A percentile compares a stretch with the other conserved stretches of the same genome.
Evolutionary conservation across 2,888 invertebrate species (phyloP).

Genomic region (Ormyrus pomaceus): DNA sequence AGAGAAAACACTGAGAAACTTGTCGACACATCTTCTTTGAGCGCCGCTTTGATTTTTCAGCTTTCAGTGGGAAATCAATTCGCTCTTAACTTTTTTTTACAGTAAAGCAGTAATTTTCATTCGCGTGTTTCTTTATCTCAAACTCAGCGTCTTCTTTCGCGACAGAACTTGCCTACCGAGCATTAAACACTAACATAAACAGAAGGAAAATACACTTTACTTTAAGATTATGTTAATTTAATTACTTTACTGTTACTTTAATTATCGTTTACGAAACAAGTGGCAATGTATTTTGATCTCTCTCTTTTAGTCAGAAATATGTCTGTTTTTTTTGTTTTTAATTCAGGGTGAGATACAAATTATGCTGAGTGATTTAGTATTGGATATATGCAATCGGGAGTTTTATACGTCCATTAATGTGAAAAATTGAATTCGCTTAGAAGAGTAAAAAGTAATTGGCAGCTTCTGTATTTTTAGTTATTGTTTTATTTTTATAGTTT

Average conservation of each 20-base stretch:
- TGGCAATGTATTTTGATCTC: slow-evolving; percentile 85
- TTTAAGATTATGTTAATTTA: slow-evolving; percentile 69
- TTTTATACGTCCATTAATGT: slow-evolving; percentile 65
- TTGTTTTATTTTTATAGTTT: slow-evolving; percentile 57
- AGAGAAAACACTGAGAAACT: slow-evolving; percentile 52
- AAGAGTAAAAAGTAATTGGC: slow-evolving; percentile 67
- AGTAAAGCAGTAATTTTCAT: slow-evolving; percentile 59
- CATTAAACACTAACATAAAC: slow-evolving; percentile 66
- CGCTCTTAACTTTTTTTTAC: slow-evolving; percentile 59
- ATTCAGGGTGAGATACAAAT: slow-evolving; percentile 70
- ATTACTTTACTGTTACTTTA: slow-evolving; percentile 74
- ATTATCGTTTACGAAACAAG: slow-evolving; percentile 76
- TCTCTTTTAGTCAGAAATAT: slow-evolving; percentile 85
- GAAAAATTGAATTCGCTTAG: slow-evolving; percentile 63
- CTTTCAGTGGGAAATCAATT: slow-evolving; percentile 52
- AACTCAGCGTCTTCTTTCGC: slow-evolving; percentile 66
- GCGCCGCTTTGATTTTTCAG: slow-evolving; percentile 49
- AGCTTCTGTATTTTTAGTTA: slow-evolving; percentile 66
- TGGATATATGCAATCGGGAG: slow-evolving; percentile 65
- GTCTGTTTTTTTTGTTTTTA: slow-evolving; percentile 72
- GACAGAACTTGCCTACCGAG: slow-evolving; percentile 70
- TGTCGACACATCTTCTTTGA: slow-evolving; percentile 55
- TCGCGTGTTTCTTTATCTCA: slow-evolving; percentile 56
- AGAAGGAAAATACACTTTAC: slow-evolving; percentile 64
- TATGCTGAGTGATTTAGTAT: slow-evolving; percentile 65